Percentiles rank a stretch among this genome's conserved stretches.
Evolutionary conservation across 2,888 invertebrate species (phyloP).

Genomic region (Dynastes hyllus): DNA sequence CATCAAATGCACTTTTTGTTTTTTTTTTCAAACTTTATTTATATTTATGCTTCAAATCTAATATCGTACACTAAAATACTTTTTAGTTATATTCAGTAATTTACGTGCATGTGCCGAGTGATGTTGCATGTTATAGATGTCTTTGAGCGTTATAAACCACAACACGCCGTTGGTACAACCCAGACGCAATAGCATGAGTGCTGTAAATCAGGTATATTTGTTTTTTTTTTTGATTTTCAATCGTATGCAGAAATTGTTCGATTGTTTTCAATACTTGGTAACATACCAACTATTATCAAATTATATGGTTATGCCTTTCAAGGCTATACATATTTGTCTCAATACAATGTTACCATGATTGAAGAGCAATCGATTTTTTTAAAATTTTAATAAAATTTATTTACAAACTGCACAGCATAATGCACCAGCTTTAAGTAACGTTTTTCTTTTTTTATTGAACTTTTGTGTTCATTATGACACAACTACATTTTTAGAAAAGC

Average conservation of each 20-base stretch:
- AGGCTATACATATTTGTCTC: not conserved
- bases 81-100: constrained; percentile 42
- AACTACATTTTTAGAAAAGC: not conserved
- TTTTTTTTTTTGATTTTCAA: constrained; percentile 31
- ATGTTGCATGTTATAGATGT: constrained; percentile 71
- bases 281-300: not conserved
- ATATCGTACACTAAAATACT: constrained; percentile 35
- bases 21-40: constrained; percentile 40
- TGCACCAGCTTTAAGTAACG: constrained; percentile 26
- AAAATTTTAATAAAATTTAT: not conserved
- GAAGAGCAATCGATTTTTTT: constrained; percentile 3
- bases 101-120: constrained; percentile 59
- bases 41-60: constrained; percentile 52
- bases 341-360: not conserved
- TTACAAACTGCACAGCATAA: constrained; percentile 28
- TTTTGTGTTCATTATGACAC: not conserved
- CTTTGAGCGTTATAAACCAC: constrained; percentile 69
- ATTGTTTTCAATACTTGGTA: constrained; percentile 1
- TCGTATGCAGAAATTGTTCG: not conserved
- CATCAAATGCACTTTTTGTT: constrained; percentile 38
- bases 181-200: constrained; percentile 72
- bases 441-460: constrained; percentile 6
- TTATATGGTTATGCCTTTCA: no score
- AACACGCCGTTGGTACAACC: constrained; percentile 68
- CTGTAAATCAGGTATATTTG: constrained; percentile 63